Evolutionary conservation across 1,140 invertebrate species (phyloP).

Genomic region (Aphaenogaster floridana): DNA sequence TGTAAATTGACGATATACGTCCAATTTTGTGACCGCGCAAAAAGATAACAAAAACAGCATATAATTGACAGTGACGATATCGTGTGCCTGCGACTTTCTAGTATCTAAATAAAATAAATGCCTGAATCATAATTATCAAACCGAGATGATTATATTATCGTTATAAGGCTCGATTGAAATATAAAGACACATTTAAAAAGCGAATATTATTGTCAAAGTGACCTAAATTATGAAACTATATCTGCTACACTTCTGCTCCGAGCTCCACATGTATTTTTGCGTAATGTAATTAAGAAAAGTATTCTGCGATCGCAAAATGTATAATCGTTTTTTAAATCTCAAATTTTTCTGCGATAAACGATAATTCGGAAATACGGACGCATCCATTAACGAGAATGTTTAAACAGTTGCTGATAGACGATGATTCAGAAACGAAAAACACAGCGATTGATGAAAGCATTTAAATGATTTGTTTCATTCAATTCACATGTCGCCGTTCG

Average conservation of each 20-base stretch:
- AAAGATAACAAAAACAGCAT: not conserved
- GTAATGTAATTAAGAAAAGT: not conserved
- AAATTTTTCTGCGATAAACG: not conserved
- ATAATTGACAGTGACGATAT: slow-evolving; percentile 22
- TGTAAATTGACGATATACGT: not conserved
- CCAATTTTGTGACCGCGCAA: not conserved
- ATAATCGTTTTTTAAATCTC: not conserved
- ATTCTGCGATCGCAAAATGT: not conserved
- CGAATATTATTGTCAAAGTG: not conserved
- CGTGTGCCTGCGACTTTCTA: not conserved
- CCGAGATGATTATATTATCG: not conserved
- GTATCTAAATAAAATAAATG: slow-evolving; percentile 9
- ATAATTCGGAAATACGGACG: not conserved
- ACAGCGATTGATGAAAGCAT: not conserved
- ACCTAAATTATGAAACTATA: not conserved
- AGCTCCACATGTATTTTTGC: not conserved
- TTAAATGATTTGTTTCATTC: not conserved
- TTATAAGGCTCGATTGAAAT: not conserved
- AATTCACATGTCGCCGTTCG: not conserved
- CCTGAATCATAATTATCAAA: not conserved
- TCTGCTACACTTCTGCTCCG: not conserved
- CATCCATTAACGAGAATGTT: not conserved
- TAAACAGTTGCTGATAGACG: not conserved
- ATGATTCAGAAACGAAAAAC: not conserved
- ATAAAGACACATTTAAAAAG: not conserved